These are phyloP conservation scores for Aradus depressus DNA, from an alignment of 2,888 invertebrate genomes.

Conservation along the genomic window DNA sequence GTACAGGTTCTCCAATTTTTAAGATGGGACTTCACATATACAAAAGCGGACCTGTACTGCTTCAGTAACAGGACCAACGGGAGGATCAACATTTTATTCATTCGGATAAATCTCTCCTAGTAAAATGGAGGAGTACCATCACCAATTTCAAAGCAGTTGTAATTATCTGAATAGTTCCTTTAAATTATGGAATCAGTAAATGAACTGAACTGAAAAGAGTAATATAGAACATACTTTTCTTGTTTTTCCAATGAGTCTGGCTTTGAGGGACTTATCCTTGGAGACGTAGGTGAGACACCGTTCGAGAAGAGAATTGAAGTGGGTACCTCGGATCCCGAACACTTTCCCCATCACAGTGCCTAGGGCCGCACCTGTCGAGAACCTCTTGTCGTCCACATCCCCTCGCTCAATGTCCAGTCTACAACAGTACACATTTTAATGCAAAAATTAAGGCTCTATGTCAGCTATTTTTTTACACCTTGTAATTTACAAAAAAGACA, in stretches of 20 bases:
- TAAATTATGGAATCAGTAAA: no score
- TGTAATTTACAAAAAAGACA: no score
- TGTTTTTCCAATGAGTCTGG: conserved; percentile 53
- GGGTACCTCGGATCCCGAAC: conserved; percentile 53
- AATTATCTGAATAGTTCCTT: not conserved
- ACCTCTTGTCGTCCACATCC: conserved; percentile 46
- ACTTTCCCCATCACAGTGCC: conserved; percentile 70
- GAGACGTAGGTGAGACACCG: conserved; percentile 73
- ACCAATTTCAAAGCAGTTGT: not conserved
- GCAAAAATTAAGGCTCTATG: no score
- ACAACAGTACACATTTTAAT: conserved; percentile 31
- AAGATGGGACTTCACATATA: no score
- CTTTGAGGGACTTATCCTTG: conserved; percentile 67
- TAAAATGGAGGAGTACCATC: not conserved
- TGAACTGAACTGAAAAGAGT: not conserved
- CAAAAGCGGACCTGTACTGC: no score
- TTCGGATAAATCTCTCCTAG: no score
- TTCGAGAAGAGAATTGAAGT: conserved; percentile 49
- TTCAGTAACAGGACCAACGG: no score
- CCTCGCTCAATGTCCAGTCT: conserved; percentile 55
- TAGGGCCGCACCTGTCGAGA: conserved; percentile 64
- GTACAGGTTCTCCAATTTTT: no score
- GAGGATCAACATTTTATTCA: no score
- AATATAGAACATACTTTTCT: conserved; percentile 44
- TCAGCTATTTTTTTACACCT: no score